phyloP scores from a whole-genome alignment of 2,888 invertebrate genomes.

The Morpho deidamia region DNA sequence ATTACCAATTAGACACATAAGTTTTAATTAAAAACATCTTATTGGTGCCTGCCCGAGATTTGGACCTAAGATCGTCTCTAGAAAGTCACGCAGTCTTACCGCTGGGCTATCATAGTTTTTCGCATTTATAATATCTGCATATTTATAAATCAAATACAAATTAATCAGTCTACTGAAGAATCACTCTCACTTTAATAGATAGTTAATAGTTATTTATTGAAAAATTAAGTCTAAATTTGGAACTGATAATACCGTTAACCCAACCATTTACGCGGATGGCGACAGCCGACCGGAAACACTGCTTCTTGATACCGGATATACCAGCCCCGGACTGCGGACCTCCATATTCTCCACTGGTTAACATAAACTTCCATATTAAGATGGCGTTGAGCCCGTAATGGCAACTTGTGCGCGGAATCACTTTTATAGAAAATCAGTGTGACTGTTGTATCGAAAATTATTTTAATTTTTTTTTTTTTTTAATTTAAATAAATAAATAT shows the following conservation, averaged over 20 bases:
- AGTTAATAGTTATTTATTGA: not conserved
- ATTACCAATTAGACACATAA: no score
- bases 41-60: no score
- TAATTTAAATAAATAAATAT: no score
- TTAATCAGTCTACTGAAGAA: not conserved
- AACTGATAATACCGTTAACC: conserved; percentile 1
- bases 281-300: conserved; percentile 9
- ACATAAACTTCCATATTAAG: conserved; percentile 5
- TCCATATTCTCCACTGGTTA: conserved; percentile 1
- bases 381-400: not conserved
- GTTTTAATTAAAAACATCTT: no score
- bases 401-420: not conserved
- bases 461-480: no score
- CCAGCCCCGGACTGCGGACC: conserved; percentile 3
- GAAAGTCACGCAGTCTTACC: no score
- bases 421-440: not conserved
- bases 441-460: not conserved
- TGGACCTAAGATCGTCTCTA: no score
- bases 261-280: not conserved
- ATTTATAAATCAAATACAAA: not conserved
- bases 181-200: not conserved
- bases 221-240: no score
- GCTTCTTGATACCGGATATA: conserved; percentile 10
- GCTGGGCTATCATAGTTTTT: no score
- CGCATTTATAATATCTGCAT: no score